Base-by-base conservation (phyloP, 2,888 invertebrate species). In the Muscina levida region DNA sequence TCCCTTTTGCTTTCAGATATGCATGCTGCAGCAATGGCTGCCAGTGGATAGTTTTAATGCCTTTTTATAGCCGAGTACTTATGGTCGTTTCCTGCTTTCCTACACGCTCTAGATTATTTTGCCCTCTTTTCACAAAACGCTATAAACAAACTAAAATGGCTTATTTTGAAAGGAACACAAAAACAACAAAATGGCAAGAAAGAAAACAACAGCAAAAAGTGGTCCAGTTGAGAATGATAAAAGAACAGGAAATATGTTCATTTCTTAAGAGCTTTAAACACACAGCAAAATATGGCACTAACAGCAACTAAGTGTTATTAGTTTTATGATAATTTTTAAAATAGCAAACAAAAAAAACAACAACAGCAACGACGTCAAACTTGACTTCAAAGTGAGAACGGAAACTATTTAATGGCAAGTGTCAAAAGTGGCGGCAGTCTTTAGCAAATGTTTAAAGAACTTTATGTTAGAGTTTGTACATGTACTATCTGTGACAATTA, bases 171-270 rank as follows among this genome's bases (percentile, higher is more conserved):
- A 10, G 22, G 11, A 56, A n/a, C 24, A 6, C 6, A 53, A 15
- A 53, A 48, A 48, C 4, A 3, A 13, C 13, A 10, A 2, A 48
- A 17, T 17, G 19, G 48, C 13, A n/a, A n/a, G 24, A 22, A 22
- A 53, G 13, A 4, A 24, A 53, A 53, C 2, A 8, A n/a, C 10
- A 31, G 57, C 3, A 31, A 57, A 31, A 31, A 31, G 31, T 31
- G 31, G 31, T 5, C 31, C 26, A 26, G 31, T 53, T 57, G 26
- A n/a, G 31, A 57, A 57, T 31, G 31, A 44, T 44, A 11, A n/a
- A 44, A 44, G n/a, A 57, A 31, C 53, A 53, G 17, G 37, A 57
- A 57, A 57, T 57, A 57, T 57, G 57, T 31, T 37, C 15, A 13
- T 31, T 37, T 57, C 15, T 57, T 57, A 57, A 57, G 31, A 5